Conservation (phyloP, 1,140 invertebrate species). For the Delia radicum region DNA sequence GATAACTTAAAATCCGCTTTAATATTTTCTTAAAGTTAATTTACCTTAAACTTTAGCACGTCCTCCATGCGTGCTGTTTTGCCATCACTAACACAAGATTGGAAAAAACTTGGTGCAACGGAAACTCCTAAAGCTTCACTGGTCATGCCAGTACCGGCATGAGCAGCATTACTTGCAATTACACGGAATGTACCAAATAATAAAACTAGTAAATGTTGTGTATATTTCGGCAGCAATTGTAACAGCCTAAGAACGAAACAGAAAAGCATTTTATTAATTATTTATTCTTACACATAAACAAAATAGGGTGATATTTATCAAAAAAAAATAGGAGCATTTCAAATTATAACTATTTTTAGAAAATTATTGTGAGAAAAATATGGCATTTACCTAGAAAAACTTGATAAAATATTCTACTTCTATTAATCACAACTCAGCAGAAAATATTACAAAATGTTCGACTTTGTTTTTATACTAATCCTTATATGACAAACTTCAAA, state of each 20-base stretch:
- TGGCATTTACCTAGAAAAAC: too few relatives aligned
- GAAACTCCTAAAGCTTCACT: slow-evolving; percentile 93
- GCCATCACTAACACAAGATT: slow-evolving; percentile 90
- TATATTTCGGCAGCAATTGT: slow-evolving; percentile 81
- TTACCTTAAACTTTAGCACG: slow-evolving; percentile 88
- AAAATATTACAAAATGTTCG: too few relatives aligned
- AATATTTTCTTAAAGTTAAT: slow-evolving; percentile 13
- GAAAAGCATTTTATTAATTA: too few relatives aligned
- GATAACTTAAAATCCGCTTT: not conserved
- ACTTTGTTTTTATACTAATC: too few relatives aligned
- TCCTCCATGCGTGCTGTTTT: slow-evolving; percentile 94
- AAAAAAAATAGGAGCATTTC: too few relatives aligned
- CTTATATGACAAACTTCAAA: too few relatives aligned
- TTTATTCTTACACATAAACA: too few relatives aligned
- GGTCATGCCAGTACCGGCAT: slow-evolving; percentile 89
- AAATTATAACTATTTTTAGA: too few relatives aligned
- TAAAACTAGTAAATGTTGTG: slow-evolving; percentile 90
- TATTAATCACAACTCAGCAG: too few relatives aligned
- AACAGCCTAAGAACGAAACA: slow-evolving; percentile 71
- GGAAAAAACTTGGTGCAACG: slow-evolving; percentile 97
- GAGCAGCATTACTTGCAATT: slow-evolving; percentile 89
- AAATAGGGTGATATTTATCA: too few relatives aligned
- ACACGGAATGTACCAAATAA: slow-evolving; percentile 97
- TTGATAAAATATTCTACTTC: too few relatives aligned
- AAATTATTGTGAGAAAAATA: too few relatives aligned